These are phyloP conservation scores for Coelinius sp. DNA, from an alignment of 2,888 invertebrate species.

Conservation along the genomic window DNA sequence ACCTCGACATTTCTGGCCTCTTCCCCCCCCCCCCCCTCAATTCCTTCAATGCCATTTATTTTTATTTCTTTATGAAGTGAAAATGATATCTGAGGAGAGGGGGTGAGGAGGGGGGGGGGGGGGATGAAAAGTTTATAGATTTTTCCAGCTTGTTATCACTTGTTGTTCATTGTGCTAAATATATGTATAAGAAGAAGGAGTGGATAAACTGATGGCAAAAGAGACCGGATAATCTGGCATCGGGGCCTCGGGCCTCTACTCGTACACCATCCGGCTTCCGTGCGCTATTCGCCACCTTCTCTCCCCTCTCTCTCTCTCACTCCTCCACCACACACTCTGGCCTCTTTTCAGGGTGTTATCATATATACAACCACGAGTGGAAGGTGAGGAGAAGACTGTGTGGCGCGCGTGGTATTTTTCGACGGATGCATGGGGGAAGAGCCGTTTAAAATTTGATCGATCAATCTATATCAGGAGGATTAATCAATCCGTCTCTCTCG, in stretches of 20 bases:
- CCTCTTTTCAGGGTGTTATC: slow-evolving; percentile 18
- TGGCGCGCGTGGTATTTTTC: slow-evolving; percentile 25
- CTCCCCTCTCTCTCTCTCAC: background rate
- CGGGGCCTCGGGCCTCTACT: slow-evolving; percentile 57
- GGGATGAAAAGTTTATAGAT: no score
- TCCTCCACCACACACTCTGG: background rate
- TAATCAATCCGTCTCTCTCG: slow-evolving; percentile 34
- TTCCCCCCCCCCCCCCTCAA: slow-evolving; percentile 18
- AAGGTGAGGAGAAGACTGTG: slow-evolving; percentile 17
- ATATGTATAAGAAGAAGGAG: slow-evolving; percentile 23
- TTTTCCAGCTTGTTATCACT: background rate
- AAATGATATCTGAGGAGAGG: no score
- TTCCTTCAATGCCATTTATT: background rate
- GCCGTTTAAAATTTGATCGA: slow-evolving; percentile 39
- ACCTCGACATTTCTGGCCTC: slow-evolving; percentile 31
- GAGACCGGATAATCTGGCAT: slow-evolving; percentile 61
- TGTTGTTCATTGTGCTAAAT: slow-evolving; percentile 11
- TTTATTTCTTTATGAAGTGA: no score
- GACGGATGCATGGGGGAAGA: slow-evolving; percentile 29
- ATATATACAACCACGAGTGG: slow-evolving; percentile 4
- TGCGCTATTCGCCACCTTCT: slow-evolving; percentile 38
- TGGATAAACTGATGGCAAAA: slow-evolving; percentile 33
- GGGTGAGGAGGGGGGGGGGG: no score
- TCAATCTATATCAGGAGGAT: slow-evolving; percentile 33
- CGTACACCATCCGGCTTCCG: slow-evolving; percentile 45